Conservation (phyloP, 2,113 vertebrate species). For the Phylloscopus trochiloides region DNA sequence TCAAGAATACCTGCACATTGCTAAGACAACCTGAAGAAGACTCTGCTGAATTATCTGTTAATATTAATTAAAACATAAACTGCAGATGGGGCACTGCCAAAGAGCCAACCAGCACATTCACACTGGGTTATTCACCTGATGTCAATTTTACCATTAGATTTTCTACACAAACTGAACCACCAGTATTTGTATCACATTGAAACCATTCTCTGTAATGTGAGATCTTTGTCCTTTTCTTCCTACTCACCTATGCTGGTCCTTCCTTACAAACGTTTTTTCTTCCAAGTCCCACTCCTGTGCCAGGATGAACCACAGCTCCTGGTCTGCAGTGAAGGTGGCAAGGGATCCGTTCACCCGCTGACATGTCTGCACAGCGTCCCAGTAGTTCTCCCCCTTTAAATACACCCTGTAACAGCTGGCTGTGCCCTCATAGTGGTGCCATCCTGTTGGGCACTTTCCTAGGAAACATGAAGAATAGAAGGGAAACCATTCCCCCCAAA, state of each 20-base stretch:
- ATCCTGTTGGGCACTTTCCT: slow-evolving; percentile 96
- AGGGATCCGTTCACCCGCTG: slow-evolving; percentile 92
- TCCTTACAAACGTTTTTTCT: slow-evolving; percentile 84
- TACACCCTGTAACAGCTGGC: slow-evolving; percentile 98
- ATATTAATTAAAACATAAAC: background rate
- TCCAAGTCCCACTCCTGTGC: slow-evolving; percentile 94
- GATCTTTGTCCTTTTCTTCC: background rate
- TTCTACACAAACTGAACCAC: background rate
- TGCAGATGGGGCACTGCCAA: background rate
- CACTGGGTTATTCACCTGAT: background rate
- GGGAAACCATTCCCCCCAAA: slow-evolving; percentile 68
- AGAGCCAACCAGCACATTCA: background rate
- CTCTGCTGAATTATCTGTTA: background rate
- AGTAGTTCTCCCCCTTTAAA: slow-evolving; percentile 92
- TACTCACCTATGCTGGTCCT: slow-evolving; percentile 90
- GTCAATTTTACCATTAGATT: background rate
- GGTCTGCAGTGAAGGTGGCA: slow-evolving; percentile 92
- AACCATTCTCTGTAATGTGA: rapidly evolving
- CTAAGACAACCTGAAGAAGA: background rate
- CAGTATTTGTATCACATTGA: background rate
- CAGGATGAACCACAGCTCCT: slow-evolving; percentile 94
- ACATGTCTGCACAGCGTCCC: slow-evolving; percentile 94
- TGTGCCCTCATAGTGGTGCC: slow-evolving; percentile 97
- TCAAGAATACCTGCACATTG: background rate
- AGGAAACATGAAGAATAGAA: slow-evolving; percentile 79